Conservation (phyloP, 2,888 invertebrate genomes). For the Meteorus cinctellus region DNA sequence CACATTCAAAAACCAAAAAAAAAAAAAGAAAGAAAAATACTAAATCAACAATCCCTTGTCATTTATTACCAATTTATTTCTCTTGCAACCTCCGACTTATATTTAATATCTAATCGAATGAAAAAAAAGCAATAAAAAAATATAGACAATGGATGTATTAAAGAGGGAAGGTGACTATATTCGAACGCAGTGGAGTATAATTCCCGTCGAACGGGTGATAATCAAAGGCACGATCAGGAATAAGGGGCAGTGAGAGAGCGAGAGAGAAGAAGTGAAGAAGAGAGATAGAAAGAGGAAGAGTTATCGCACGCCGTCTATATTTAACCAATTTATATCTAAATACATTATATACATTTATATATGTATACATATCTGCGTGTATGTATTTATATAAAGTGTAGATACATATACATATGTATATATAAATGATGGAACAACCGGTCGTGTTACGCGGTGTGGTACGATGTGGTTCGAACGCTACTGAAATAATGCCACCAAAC, state of each 20-base stretch:
- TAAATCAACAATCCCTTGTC: no score
- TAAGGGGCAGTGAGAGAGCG: conserved; percentile 27
- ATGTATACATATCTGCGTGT: conserved; percentile 21
- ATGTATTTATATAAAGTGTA: conserved; percentile 2
- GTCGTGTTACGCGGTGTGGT: conserved; percentile 37
- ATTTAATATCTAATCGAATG: not conserved
- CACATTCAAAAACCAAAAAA: no score
- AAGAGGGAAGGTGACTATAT: conserved; percentile 36
- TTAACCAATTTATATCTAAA: conserved; percentile 49
- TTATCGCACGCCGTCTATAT: conserved; percentile 45
- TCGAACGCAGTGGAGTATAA: conserved; percentile 43
- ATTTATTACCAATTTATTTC: no score
- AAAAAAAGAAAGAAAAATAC: no score
- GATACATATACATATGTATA: not conserved
- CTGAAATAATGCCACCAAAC: conserved; percentile 39
- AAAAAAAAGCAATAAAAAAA: not conserved
- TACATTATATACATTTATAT: conserved; percentile 23
- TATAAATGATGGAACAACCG: conserved; percentile 8
- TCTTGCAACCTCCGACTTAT: not conserved
- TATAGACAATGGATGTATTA: conserved; percentile 46
- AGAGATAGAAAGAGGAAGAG: conserved; percentile 36
- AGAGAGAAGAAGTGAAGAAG: conserved; percentile 17
- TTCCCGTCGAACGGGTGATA: conserved; percentile 43
- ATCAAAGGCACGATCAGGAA: conserved; percentile 41
- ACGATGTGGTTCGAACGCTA: conserved; percentile 35